Evolutionary conservation across 2,113 vertebrate genomes (phyloP).

Genomic region (Nipponia nippon): DNA sequence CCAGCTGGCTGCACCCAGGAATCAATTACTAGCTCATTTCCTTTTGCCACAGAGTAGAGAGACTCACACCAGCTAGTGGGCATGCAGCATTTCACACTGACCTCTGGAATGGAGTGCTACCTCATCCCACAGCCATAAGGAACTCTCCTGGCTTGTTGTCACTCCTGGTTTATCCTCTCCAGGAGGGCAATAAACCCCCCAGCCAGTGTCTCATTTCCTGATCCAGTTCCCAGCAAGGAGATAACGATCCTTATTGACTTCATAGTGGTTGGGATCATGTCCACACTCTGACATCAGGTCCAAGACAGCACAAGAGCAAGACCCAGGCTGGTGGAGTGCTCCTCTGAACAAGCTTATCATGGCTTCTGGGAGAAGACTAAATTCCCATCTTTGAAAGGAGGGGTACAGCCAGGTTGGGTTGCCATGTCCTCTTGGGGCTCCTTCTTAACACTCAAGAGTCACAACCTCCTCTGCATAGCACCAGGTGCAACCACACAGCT

Average conservation of each 20-base stretch:
- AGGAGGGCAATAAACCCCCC: neutral
- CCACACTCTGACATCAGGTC: neutral
- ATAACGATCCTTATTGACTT: neutral
- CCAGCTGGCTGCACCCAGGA: neutral
- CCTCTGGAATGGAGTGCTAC: neutral
- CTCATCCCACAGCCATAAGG: neutral
- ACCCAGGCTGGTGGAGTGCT: neutral
- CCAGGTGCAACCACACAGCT: neutral
- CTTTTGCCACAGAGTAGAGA: neutral
- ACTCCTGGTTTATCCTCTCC: neutral
- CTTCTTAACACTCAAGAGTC: neutral
- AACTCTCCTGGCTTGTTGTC: neutral
- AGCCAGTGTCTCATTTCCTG: neutral
- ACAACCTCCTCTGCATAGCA: neutral
- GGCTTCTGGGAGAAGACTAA: neutral
- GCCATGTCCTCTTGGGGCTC: neutral
- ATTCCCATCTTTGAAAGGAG: neutral
- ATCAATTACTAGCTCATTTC: neutral
- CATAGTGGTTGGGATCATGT: neutral
- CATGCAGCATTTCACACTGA: neutral
- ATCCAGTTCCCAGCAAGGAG: neutral
- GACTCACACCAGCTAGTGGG: neutral
- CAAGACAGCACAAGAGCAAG: neutral
- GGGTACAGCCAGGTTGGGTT: neutral
- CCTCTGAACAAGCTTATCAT: neutral